Evolutionary conservation across 2,797 vertebrate genomes (phyloP), one percentile per base, ranked within the genome.

Genomic region (Oreortyx pictus): DNA sequence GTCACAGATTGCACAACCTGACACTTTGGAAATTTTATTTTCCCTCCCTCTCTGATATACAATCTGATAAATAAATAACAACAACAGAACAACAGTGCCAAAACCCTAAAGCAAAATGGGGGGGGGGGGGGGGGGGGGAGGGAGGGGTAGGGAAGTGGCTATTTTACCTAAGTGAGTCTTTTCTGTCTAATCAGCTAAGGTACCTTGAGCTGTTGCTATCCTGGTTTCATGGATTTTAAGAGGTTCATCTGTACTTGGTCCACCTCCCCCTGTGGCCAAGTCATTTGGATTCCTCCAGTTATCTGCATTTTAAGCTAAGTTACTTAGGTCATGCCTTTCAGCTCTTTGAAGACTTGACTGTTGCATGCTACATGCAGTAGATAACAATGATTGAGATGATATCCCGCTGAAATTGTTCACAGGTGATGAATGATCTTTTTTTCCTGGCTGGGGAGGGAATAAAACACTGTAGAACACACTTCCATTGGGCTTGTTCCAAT

Each of bases 291-390:
- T 90, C 22, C 56, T 47, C 9, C 25, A 18, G 6, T 68, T 60
- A 18, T 31, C 23, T 29, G 0, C 7, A 1, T 1, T 4, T 27
- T 7, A 29, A 65, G 24, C 9, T 9, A 52, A 19, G 41, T 65
- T 59, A n/a, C 24, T 66, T 60, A 67, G 47, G 14, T 25, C 19
- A 2, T 3, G 14, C 7, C 29, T 43, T 35, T 33, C 46, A 64
- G 43, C 8, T 52, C 10, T 2, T 61, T 29, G 31, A 39, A 59
- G 49, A 23, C n/a, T 7, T 16, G 25, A 3, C 39, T 60, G 15
- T 25, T 70, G 27, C 33, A 27, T 0, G 3, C 27, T 31, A 6
- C 6, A 5, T 6, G 14, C 33, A n/a, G 11, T 6, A 54, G 33
- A 3, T 47, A 72, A 39, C 27, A 66, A 25, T 47, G 16, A 39